Conservation (phyloP, 2,797 vertebrate genomes). For the Alexandromys oeconomus region DNA sequence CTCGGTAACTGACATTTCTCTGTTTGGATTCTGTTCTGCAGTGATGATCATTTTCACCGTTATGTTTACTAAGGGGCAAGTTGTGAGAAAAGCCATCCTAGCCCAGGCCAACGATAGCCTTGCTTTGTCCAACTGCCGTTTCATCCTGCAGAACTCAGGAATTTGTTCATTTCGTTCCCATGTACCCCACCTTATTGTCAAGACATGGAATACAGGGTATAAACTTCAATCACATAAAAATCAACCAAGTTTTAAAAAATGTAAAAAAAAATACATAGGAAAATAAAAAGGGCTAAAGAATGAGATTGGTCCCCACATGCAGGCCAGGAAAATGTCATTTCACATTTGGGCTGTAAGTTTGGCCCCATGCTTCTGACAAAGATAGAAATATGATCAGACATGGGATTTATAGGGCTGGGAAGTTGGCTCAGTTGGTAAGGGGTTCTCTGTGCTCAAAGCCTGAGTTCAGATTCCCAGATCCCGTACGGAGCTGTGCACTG, state of each 20-base stretch:
- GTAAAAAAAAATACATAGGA: neutral
- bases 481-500: neutral
- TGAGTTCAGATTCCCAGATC: neutral
- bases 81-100: neutral
- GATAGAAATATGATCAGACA: neutral
- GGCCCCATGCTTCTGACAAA: neutral
- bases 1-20: neutral
- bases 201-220: neutral
- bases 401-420: neutral
- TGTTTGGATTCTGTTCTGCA: neutral
- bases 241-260: neutral
- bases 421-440: neutral
- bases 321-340: neutral
- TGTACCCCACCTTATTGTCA: neutral
- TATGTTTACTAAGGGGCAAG: neutral
- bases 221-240: neutral
- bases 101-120: fast-evolving
- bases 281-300: constrained; percentile 2
- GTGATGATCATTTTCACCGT: neutral
- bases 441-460: neutral
- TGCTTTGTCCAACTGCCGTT: neutral
- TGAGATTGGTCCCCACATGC: neutral
- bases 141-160: neutral
- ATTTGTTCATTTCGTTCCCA: neutral
- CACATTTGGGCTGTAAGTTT: neutral